phyloP scores from a whole-genome alignment of 2,797 vertebrate genomes.

The Sorex maritimensis region DNA sequence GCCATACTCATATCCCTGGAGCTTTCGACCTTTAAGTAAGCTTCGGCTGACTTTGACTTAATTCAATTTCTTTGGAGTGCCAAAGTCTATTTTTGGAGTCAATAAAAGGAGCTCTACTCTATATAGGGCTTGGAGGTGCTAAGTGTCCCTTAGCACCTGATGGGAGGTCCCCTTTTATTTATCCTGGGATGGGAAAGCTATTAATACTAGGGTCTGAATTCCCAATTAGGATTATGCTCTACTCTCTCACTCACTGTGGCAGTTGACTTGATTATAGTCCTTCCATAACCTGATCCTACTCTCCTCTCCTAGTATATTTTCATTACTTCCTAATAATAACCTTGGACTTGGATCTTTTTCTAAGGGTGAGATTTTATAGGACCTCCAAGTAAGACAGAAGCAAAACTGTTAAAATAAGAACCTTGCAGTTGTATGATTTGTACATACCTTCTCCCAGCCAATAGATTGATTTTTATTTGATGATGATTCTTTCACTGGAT shows the following conservation, averaged over 20 bases:
- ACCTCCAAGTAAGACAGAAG: constrained; percentile 24
- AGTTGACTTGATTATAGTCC: neutral
- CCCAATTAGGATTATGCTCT: neutral
- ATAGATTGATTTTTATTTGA: neutral
- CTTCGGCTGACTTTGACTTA: neutral
- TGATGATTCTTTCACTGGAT: neutral
- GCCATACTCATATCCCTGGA: neutral
- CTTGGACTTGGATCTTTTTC: constrained; percentile 43
- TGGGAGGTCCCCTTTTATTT: neutral
- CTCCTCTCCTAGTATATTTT: neutral
- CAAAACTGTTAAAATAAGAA: neutral
- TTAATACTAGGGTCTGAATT: constrained; percentile 25
- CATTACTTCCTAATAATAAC: constrained; percentile 35
- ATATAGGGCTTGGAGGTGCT: neutral
- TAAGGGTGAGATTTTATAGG: neutral
- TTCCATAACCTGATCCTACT: neutral
- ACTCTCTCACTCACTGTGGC: neutral
- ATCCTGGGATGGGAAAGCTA: neutral
- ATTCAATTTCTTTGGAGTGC: neutral
- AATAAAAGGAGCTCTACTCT: neutral
- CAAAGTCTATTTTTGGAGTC: neutral
- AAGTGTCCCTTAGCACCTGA: neutral
- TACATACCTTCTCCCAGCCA: neutral
- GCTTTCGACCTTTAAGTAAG: neutral
- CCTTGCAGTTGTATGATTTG: neutral